phyloP scores from a whole-genome alignment of 2,797 vertebrate genomes.

The Pangasius sanitwongsei region DNA sequence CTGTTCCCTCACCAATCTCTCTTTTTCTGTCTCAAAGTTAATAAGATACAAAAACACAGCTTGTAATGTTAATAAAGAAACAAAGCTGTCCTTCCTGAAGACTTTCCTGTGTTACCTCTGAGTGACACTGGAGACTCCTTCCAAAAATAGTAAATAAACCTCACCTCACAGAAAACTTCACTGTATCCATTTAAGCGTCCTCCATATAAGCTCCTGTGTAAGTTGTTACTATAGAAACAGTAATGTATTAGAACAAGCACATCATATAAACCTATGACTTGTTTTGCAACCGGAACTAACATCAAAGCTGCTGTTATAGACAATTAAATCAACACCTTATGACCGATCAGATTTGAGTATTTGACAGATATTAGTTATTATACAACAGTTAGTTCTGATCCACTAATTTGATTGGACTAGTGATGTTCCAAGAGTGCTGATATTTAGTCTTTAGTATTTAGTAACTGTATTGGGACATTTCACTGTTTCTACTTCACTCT shows the following conservation, averaged over 20 bases:
- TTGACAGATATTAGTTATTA: background rate
- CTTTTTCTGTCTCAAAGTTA: background rate
- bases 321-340: too few species aligned
- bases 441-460: background rate
- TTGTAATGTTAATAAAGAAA: background rate
- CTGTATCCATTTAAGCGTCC: too few species aligned
- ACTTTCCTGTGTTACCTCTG: background rate
- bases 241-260: too few species aligned
- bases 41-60: background rate
- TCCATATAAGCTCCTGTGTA: too few species aligned
- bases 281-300: too few species aligned
- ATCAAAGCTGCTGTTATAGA: too few species aligned
- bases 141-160: too few species aligned
- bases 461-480: background rate
- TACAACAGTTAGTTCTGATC: background rate
- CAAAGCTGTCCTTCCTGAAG: background rate
- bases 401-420: background rate
- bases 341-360: too few species aligned
- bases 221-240: too few species aligned
- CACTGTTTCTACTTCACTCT: too few species aligned
- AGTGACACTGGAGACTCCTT: background rate
- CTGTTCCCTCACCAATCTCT: background rate
- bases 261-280: too few species aligned
- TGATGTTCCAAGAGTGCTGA: background rate
- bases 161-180: too few species aligned